Evolutionary conservation across 2,797 vertebrate genomes (phyloP), one percentile per base, ranked within the genome.

Genomic region (Poeciliopsis infans): DNA sequence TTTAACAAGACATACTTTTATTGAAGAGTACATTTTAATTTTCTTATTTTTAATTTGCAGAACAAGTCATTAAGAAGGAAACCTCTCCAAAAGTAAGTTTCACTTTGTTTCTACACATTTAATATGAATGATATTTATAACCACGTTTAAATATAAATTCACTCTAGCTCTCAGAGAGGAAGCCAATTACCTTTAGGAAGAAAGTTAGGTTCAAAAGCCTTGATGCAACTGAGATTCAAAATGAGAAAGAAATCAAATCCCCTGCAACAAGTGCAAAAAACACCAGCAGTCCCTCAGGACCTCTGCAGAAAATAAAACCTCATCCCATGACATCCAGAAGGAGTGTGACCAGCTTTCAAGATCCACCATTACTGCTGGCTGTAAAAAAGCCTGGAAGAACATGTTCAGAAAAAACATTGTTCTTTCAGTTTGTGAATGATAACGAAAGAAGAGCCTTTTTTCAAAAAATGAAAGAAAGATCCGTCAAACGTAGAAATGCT

Each of bases 341-440:
- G 10, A 51, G 12, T 28, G 31, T 83, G 18, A 77, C 39, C 4
- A 53, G 1, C 51, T 41, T 1, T 16, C 45, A 79, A 33, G 46
- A 80, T 6, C 64, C 68, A 16, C 33, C 55, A 3, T 53, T 12
- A 33, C 25, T 2, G 7, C n/a, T 31, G 31, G 66, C 0, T 0
- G 47, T 46, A 20, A 76, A 84, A 79, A 81, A n/a, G 36, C 57
- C 87, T 33, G 77, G 39, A 7, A 55, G 41, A 59, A 71, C 16
- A 4, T 59, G 15, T 5, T 75, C 55, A 1, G n/a, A 72, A 16
- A 81, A 47, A n/a, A 86, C 74, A 16, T 89, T 20, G 53, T 90
- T 95, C 75, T 96, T 96, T 77, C 81, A 93, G 74, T 95, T 96
- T 83, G 31, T n/a, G 15, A 70, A 55, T 5, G 51, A 85, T 18